Conservation (phyloP, 1,140 invertebrate genomes). For the Neodiprion virginianus region DNA sequence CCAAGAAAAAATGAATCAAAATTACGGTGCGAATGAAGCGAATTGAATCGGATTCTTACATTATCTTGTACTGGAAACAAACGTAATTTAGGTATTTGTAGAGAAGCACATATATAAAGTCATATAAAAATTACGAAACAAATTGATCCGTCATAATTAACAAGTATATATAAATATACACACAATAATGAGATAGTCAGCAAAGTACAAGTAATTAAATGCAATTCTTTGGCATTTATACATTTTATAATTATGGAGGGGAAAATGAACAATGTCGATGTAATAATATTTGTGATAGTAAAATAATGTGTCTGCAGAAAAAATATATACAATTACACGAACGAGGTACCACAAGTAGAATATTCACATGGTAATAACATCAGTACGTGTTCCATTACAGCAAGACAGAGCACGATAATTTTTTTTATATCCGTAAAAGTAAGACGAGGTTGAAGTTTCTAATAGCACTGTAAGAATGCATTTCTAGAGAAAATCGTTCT, state of each 20-base stretch:
- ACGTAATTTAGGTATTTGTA: not conserved
- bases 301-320: constrained; percentile 10
- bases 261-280: not conserved
- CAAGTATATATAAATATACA: not conserved
- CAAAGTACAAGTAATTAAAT: constrained; percentile 45
- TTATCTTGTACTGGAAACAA: not conserved
- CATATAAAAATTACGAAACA: constrained; percentile 12
- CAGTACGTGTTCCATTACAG: not conserved
- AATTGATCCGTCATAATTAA: not conserved
- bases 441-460: not conserved
- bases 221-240: constrained; percentile 54
- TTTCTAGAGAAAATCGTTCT: no score
- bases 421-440: not conserved
- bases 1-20: not conserved
- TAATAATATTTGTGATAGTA: not conserved
- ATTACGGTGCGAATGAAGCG: not conserved
- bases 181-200: not conserved
- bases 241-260: constrained; percentile 30
- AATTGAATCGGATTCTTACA: not conserved
- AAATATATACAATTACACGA: constrained; percentile 5
- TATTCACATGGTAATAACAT: not conserved
- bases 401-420: not conserved
- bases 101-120: constrained; percentile 8
- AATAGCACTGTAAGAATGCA: not conserved
- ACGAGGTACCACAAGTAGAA: not conserved